Percentiles rank a stretch among this genome's conserved stretches.
These are phyloP conservation scores for Brachyhypopomus gauderio DNA, from an alignment of 2,113 vertebrate species.

Conservation along the genomic window DNA sequence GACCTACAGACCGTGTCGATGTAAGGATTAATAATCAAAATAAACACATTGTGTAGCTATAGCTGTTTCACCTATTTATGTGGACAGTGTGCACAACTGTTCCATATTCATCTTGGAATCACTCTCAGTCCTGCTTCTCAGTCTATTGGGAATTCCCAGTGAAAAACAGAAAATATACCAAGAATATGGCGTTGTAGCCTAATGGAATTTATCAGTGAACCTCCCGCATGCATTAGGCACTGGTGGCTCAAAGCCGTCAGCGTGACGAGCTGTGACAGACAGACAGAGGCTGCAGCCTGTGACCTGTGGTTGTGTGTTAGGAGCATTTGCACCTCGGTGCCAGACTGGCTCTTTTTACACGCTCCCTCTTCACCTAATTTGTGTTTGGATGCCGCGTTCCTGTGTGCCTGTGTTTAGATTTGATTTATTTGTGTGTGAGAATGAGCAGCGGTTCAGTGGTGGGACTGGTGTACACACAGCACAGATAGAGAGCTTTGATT, in stretches of 20 bases:
- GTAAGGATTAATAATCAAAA: too few species aligned
- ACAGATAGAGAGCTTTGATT: neutral
- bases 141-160: neutral
- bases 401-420: conserved; percentile 6
- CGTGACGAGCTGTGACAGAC: neutral
- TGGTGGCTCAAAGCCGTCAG: conserved; percentile 18
- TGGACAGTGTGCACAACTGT: neutral
- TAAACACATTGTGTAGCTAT: neutral
- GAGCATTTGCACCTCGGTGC: conserved; percentile 26
- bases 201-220: conserved; percentile 26
- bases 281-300: neutral
- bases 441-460: conserved; percentile 17
- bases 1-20: neutral
- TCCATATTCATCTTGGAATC: neutral
- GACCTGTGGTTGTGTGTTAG: conserved; percentile 11
- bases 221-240: conserved; percentile 14
- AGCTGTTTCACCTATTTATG: neutral
- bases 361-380: conserved; percentile 26
- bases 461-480: neutral
- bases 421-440: conserved; percentile 22
- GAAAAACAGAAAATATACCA: neutral
- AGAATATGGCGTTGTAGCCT: neutral
- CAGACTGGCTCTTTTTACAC: conserved; percentile 14
- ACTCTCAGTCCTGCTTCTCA: neutral
- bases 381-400: conserved; percentile 25